Percentiles rank a stretch among this genome's conserved stretches.
Evolutionary conservation across 1,140 invertebrate species (phyloP).

Genomic region (Leptestheria dahalacensis): DNA sequence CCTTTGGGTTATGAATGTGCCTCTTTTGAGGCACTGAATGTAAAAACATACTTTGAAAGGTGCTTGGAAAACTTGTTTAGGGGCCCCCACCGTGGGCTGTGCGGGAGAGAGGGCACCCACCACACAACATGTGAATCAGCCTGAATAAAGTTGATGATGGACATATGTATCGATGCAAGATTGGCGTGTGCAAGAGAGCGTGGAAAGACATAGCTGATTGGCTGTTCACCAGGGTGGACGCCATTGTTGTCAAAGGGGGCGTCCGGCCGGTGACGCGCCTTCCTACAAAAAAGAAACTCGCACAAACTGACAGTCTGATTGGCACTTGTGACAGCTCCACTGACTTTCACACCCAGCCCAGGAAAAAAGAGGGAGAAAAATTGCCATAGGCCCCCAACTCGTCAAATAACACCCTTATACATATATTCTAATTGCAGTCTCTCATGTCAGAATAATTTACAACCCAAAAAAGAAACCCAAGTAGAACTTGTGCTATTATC

Average conservation of each 20-base stretch:
- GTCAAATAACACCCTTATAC: not conserved
- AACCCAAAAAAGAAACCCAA: no score
- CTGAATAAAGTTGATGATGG: not conserved
- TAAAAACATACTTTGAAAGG: no score
- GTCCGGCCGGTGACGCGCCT: not conserved
- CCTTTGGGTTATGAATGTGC: no score
- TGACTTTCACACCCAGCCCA: not conserved
- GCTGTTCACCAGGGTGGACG: not conserved
- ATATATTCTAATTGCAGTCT: not conserved
- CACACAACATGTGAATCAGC: no score
- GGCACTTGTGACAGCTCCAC: slow-evolving; percentile 8
- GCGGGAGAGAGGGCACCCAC: not conserved
- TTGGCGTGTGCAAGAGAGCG: not conserved
- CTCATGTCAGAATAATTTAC: not conserved
- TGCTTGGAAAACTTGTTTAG: no score
- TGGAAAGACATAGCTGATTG: not conserved
- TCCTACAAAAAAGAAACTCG: slow-evolving; percentile 1
- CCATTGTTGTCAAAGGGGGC: not conserved
- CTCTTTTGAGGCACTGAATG: no score
- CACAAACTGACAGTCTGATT: slow-evolving; percentile 12
- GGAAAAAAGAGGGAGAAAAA: not conserved
- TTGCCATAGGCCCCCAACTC: no score
- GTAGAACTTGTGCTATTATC: no score
- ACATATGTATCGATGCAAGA: not conserved
- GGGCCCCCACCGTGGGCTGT: no score